Percentiles rank a stretch among this genome's conserved stretches.
Evolutionary conservation across 2,797 vertebrate genomes (phyloP).

Genomic region (Falco columbarius): DNA sequence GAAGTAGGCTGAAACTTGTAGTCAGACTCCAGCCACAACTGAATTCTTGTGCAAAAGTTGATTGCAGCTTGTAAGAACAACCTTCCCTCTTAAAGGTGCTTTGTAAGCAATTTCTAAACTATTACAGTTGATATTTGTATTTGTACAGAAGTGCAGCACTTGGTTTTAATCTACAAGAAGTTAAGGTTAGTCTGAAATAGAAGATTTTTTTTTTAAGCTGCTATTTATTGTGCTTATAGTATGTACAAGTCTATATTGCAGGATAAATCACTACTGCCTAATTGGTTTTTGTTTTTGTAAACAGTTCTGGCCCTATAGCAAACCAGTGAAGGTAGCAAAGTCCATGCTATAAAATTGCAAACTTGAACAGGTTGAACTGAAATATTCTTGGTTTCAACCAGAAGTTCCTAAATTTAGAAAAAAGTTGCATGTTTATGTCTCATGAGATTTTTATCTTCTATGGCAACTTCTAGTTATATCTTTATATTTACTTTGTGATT

Average conservation of each 20-base stretch:
- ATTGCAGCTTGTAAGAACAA: neutral
- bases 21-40: neutral
- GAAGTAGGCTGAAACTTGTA: neutral
- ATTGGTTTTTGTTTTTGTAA: neutral
- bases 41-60: neutral
- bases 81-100: neutral
- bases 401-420: neutral
- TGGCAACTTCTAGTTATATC: neutral
- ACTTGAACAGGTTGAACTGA: neutral
- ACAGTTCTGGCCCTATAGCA: neutral
- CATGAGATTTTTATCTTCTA: neutral
- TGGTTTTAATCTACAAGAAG: neutral
- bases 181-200: neutral
- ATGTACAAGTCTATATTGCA: neutral
- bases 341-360: neutral
- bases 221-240: neutral
- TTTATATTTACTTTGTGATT: neutral
- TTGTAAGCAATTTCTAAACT: neutral
- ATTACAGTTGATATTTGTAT: neutral
- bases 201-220: rapidly evolving
- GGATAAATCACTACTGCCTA: neutral
- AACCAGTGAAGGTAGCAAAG: neutral
- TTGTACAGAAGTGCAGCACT: neutral
- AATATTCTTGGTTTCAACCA: neutral
- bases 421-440: neutral